Base-by-base conservation (phyloP, 2,797 vertebrate genomes). In the Pipistrellus kuhlii region DNA sequence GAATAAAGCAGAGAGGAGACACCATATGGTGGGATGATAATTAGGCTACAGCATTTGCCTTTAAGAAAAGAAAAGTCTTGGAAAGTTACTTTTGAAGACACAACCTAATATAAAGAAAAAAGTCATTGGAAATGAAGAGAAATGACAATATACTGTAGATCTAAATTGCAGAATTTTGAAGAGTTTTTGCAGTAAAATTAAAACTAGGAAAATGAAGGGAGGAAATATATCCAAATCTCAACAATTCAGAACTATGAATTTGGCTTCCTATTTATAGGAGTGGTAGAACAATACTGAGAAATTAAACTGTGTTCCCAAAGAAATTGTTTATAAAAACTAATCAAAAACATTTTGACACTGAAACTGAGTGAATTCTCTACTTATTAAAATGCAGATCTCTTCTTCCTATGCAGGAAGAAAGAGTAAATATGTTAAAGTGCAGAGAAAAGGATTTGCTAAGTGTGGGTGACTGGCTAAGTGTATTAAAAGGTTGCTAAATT, bases 1-100 rank as follows among this genome's bases (percentile, higher is more conserved):
- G 94, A 96, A 96, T 93, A 93, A 86, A 95, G 94, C 51, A 76
- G 71, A 93, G 85, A 92, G 76, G 59, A 84, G 71, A 96, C 94
- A 73, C 95, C 96, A 96, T 95, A 96, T 96, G 96, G 96, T 87
- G 57, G 92, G 77, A 96, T 87, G 90, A 90, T 96, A 96, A 97
- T 97, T 94, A 95, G 92, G 62, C 76, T 89, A 59, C 64, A 93
- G 85, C 51, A 84, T 92, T 96, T 94, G 94, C 92, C 95, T 96
- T 94, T 92, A 92, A 92, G 95, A 95, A 94, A 95, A 88, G 90
- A 91, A 95, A 96, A 96, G 83, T 91, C 83, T 73, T 95, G 38
- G 69, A 87, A 94, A 93, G 32, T 57, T 92, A 91, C 59, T 95
- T 95, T 80, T 35, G 55, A 95, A 95, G 64, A 88, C 1, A 91